A percentile compares a stretch with the other conserved stretches of the same genome.
Conservation (phyloP, 2,113 vertebrate genomes). For the Laticauda colubrina region DNA sequence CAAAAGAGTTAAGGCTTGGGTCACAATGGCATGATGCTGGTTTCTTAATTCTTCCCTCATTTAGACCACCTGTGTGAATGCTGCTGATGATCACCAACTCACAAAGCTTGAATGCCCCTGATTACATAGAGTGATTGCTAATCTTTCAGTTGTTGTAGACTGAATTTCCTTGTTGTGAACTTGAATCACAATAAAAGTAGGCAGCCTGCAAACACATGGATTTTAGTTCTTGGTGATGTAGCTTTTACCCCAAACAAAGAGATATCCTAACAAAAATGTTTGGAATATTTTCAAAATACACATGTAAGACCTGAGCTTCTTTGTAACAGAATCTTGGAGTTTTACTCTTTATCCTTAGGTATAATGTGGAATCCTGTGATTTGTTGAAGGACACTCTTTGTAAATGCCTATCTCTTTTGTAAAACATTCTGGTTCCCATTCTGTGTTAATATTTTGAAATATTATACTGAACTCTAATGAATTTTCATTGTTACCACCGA, state of each 20-base stretch:
- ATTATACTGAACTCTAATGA: slow-evolving; percentile 21
- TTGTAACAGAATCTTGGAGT: background rate
- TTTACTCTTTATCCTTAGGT: background rate
- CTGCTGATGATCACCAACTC: background rate
- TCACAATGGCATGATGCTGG: background rate
- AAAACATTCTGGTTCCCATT: slow-evolving; percentile 2
- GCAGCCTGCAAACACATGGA: background rate
- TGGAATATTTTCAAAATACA: background rate
- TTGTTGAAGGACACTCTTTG: background rate
- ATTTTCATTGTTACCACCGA: slow-evolving; percentile 10
- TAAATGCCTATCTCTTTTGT: background rate
- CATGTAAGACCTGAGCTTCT: background rate
- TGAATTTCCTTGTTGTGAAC: background rate
- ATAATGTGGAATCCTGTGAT: background rate
- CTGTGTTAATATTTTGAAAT: slow-evolving; percentile 26
- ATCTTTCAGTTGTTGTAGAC: background rate
- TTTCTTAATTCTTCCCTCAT: background rate
- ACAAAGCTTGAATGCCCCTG: background rate
- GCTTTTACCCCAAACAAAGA: background rate
- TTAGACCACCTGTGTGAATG: background rate
- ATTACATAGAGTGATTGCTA: background rate
- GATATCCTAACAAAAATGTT: background rate
- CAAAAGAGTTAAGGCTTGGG: background rate
- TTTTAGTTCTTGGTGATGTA: background rate
- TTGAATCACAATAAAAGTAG: background rate